Evolutionary conservation across 2,888 invertebrate genomes (phyloP), one percentile per base, ranked within the genome.

Genomic region (Drepanosiphum platanoidis): DNA sequence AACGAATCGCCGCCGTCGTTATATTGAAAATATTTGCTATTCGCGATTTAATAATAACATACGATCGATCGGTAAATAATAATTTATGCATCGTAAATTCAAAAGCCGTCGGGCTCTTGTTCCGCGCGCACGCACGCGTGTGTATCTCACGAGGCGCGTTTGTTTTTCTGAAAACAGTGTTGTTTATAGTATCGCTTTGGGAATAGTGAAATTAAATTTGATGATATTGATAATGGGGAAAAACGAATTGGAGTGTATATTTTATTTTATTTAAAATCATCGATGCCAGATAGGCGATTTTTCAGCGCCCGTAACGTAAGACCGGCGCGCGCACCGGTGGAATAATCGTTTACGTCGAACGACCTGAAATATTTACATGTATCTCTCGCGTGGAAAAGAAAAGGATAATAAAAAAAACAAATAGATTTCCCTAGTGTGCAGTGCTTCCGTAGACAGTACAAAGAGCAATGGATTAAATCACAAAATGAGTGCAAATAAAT

Each of bases 261-360:
- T 79, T 66, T 79, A 42, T 79, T 78, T 79, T 46, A 66, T 71
- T 71, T 39, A 58, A 71, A 81, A 81, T 58, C 70, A 58, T 81
- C 70, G 58, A 70, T 13, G 27, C 11, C 27, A 42, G n/a, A 32
- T 79, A 42, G 70, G 64, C 9, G 72, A 82, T 82, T 82, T 82
- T 82, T 82, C 64, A 82, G 39, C 27, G 46, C 46, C 30, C 27
- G 39, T 52, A 74, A 74, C 27, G 27, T 58, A 61, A 42, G 78
- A 78, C 80, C 46, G 80, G 68, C n/a, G n/a, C n/a, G 34, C 22
- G n/a, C 46, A 36, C 58, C 9, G 36, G 61, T 39, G 81, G 32
- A 82, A 75, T 83, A 83, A 75, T 83, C 83, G 83, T 83, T 83
- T 83, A 75, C 83, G 74, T 83, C 83, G 64, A 75, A 83, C 75